phyloP scores from a whole-genome alignment of 2,797 vertebrate species.

The Hypotaenidia okinawae region DNA sequence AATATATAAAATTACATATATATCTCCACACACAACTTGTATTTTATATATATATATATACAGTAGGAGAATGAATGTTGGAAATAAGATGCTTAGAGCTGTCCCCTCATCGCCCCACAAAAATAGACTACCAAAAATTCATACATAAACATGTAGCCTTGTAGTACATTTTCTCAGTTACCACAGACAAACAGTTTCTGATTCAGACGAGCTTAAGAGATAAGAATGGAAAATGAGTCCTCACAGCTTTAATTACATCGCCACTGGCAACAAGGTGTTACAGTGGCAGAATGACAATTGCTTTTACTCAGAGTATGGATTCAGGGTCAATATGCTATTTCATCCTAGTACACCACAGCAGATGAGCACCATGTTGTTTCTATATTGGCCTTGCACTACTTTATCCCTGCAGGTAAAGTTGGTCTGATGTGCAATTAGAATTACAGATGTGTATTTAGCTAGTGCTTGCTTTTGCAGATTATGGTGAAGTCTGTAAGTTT shows the following conservation, averaged over 20 bases:
- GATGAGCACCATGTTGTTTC: conserved; percentile 78
- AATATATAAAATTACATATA: conserved; percentile 51
- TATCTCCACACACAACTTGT: conserved; percentile 6
- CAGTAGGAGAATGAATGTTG: conserved; percentile 16
- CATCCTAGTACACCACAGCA: conserved; percentile 71
- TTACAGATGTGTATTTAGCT: conserved; percentile 64
- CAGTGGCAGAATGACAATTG: conserved; percentile 82
- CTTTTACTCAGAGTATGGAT: conserved; percentile 79
- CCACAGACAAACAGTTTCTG: conserved; percentile 82
- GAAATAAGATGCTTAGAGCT: conserved; percentile 66
- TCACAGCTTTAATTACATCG: conserved; percentile 90
- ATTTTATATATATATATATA: neutral
- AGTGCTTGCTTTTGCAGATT: conserved; percentile 54
- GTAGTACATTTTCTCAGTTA: conserved; percentile 80
- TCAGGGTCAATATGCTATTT: conserved; percentile 83
- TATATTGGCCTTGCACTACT: conserved; percentile 64
- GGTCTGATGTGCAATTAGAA: conserved; percentile 74
- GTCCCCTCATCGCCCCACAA: conserved; percentile 26
- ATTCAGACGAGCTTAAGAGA: conserved; percentile 85
- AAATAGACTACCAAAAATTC: conserved; percentile 76
- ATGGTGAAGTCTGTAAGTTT: conserved; percentile 48
- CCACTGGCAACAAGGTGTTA: conserved; percentile 88
- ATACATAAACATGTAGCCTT: conserved; percentile 81
- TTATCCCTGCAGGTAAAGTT: conserved; percentile 75
- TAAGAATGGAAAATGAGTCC: conserved; percentile 87